These are phyloP conservation scores for Acrobasis repandana DNA, from an alignment of 2,888 invertebrate species.

Conservation along the genomic window DNA sequence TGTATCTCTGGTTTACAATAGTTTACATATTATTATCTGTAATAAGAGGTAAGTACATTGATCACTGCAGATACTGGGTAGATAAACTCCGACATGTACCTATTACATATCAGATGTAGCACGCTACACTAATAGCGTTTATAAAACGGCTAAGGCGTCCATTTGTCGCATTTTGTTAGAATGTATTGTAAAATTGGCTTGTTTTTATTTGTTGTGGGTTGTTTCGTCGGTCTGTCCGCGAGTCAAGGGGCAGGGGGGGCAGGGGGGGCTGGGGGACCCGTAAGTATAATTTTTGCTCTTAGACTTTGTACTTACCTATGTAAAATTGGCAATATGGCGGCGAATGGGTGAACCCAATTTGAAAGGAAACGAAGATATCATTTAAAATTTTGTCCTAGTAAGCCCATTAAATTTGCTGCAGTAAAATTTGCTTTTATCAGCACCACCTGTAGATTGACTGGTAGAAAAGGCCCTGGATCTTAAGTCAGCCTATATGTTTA, in stretches of 20 bases:
- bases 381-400: too few relatives aligned
- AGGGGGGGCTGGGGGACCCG: constrained; percentile 14
- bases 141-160: constrained; percentile 16
- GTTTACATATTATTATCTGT: too few relatives aligned
- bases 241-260: constrained; percentile 23
- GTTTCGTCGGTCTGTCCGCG: constrained; percentile 28
- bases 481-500: too few relatives aligned
- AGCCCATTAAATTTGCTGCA: too few relatives aligned
- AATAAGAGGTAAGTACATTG: neutral
- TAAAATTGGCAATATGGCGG: too few relatives aligned
- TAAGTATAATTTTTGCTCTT: constrained; percentile 27
- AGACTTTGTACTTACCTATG: too few relatives aligned
- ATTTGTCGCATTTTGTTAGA: constrained; percentile 23
- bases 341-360: too few relatives aligned
- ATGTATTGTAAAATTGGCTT: neutral
- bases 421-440: too few relatives aligned
- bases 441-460: too few relatives aligned
- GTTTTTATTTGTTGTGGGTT: constrained; percentile 33
- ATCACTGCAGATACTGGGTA: constrained; percentile 4
- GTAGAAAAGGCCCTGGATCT: too few relatives aligned
- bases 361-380: too few relatives aligned
- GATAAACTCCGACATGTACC: constrained; percentile 1
- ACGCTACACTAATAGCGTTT: constrained; percentile 3
- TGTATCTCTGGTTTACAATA: too few relatives aligned
- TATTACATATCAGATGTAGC: constrained; percentile 12